Base-by-base conservation (phyloP, 2,797 vertebrate species). In the Sebastes aleutianus region DNA sequence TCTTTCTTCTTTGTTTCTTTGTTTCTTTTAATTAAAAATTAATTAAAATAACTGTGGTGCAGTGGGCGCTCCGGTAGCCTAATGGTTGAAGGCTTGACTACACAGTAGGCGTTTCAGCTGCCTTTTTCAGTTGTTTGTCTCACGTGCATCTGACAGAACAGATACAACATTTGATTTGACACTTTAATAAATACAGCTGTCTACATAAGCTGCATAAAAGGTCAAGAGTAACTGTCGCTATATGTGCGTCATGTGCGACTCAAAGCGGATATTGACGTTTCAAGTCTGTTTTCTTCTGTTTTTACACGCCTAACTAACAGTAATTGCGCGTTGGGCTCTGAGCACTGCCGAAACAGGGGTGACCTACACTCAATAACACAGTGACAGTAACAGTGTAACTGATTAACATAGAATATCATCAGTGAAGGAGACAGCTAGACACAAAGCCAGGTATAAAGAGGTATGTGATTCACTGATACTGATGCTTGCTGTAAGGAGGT, bases 181-280 rank as follows among this genome's bases (percentile, higher is more conserved):
- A 36, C 68, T 39, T 71, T 26, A 76, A 78, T 83, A 36, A 72
- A 76, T 56, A 34, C 64, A 70, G 43, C 54, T 67, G 74, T 74
- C 70, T 32, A n/a, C 66, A 36, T 54, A 24, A 31, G 70, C 80
- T 32, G 63, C 47, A 16, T 36, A 50, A 63, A 2, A 11, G 58
- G 58, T 70, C 65, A 58, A 12, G 4, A 83, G 58, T 62, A 47
- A 74, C 32, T 47, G 61, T 5, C 1, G 14, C 43, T 50, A 29
- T 26, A 6, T 22, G 16, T 2, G 10, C 12, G 13, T 4, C 18
- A 64, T 70, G 5, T 3, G 6, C 1, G 3, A 70, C 11, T 43
- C 50, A 36, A 76, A 56, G 26, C 9, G 1, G 9, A 67, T 76
- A 32, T 59, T 59, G 11, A 29, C 6, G 1, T 64, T 69, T 69